Base-by-base conservation (phyloP, 2,113 vertebrate species). In the Sarotherodon lohbergeri region DNA sequence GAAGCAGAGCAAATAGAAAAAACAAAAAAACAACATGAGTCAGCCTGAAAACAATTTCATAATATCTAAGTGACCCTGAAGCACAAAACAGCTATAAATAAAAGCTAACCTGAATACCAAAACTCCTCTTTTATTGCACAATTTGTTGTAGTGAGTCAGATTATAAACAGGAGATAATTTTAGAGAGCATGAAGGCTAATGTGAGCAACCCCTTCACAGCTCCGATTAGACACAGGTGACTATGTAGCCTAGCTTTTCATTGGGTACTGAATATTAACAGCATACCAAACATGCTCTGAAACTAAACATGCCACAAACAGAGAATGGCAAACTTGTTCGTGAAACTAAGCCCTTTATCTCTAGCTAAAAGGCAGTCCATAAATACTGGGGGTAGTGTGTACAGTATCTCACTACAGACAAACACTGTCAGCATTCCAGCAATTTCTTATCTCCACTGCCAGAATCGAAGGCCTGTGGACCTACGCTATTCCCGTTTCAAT, bases 401-500 rank as follows among this genome's bases (percentile, higher is more conserved):
- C 89, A 82, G 86, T 91, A 88, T 93, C 90, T 90, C 54, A 10
- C 55, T 66, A 86, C 91, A 92, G 88, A 92, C 91, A 91, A 92
- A 94, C 89, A 87, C 89, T 76, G 86, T 90, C 90, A 92, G 91
- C 89, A 92, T 94, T 94, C 92, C 91, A 89, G 92, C 56, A 55
- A 84, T 78, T 92, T 92, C 91, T 94, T 94, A 96, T 96, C 94
- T 90, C 84, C 46, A 27, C 39, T 84, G 89, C 81, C 92, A 91
- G 91, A 95, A 89, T 63, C 13, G 43, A 57, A 82, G 22, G 84
- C 91, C 86, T 76, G 81, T 83, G 82, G 86, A 85, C 63, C 78
- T n/a, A 36, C 39, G 4, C 85, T 68, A 83, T 83, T 93, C 76
- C 86, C 83, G 29, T 93, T 91, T 83, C 71, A 79, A 61, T 84